Evolutionary conservation across 64 coral and sea anemone genomes (phyloP).

Genomic region (Dendrophyllia cribrosa): DNA sequence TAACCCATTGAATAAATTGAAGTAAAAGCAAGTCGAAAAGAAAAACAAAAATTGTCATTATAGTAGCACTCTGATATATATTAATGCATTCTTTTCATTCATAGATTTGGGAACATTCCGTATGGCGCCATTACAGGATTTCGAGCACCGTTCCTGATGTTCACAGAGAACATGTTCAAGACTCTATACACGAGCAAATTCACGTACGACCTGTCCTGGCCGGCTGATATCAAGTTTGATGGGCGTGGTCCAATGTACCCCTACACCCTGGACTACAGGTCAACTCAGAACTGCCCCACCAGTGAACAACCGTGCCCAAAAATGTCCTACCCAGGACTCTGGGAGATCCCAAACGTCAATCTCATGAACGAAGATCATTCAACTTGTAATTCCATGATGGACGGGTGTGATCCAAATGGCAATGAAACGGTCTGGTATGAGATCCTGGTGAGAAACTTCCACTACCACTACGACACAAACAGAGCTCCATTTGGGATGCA

Average conservation of each 20-base stretch:
- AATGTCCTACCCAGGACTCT: constrained; percentile 81
- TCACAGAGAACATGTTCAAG: constrained; percentile 77
- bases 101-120: constrained; percentile 51
- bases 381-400: constrained; percentile 76
- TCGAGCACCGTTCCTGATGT: constrained; percentile 69
- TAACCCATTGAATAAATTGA: too few relatives aligned
- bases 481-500: constrained; percentile 82
- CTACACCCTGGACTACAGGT: constrained; percentile 72
- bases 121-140: constrained; percentile 39
- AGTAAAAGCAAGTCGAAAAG: too few relatives aligned
- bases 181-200: constrained; percentile 59
- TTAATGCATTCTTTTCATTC: background rate
- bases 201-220: constrained; percentile 80
- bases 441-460: constrained; percentile 30
- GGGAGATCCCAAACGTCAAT: constrained; percentile 81
- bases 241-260: constrained; percentile 61
- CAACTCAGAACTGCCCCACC: constrained; percentile 65
- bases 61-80: too few relatives aligned
- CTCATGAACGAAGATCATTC: constrained; percentile 72
- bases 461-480: constrained; percentile 75
- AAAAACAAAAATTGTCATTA: too few relatives aligned
- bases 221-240: constrained; percentile 49
- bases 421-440: constrained; percentile 65
- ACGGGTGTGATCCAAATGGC: constrained; percentile 55
- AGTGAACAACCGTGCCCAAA: constrained; percentile 44